Percentiles rank a stretch among this genome's conserved stretches.
phyloP scores from a whole-genome alignment of 1,140 invertebrate genomes.

The Lordiphosa stackelbergi region DNA sequence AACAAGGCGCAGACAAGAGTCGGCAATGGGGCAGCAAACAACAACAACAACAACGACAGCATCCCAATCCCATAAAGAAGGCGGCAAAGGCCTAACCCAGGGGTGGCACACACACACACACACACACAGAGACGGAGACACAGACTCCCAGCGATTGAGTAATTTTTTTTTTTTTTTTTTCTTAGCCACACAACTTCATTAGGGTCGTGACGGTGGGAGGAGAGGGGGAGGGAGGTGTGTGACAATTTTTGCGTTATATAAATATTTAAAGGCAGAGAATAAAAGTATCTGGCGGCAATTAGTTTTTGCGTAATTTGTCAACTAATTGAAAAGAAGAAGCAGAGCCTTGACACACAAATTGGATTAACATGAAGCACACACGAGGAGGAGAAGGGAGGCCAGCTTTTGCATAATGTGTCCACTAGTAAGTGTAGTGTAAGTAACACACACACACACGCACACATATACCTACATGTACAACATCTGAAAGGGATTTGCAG shows the following conservation, averaged over 20 bases:
- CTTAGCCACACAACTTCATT: conserved; percentile 65
- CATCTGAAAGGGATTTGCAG: conserved; percentile 1
- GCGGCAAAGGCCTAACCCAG: conserved; percentile 47
- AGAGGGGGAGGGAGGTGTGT: conserved; percentile 11
- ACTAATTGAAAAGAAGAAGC: conserved; percentile 51
- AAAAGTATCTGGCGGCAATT: conserved; percentile 19
- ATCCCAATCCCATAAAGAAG: conserved; percentile 14
- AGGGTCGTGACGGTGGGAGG: conserved; percentile 10
- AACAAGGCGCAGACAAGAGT: conserved; percentile 69
- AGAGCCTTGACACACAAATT: conserved; percentile 46
- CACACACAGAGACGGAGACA: conserved; percentile 25
- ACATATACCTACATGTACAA: too few species aligned
- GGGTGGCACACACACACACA: conserved; percentile 48
- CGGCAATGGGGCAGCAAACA: conserved; percentile 42
- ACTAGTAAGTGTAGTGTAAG: too few species aligned
- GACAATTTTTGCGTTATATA: conserved; percentile 55
- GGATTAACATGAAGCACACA: conserved; percentile 49
- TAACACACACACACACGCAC: too few species aligned
- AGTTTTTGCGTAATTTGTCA: conserved; percentile 70
- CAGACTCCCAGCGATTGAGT: conserved; percentile 50
- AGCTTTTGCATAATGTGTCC: conserved; percentile 38
- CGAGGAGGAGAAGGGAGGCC: background rate
- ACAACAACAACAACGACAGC: conserved; percentile 23
- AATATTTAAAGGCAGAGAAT: conserved; percentile 39
- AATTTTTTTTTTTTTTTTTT: conserved; percentile 43